Evolutionary conservation across 2,113 vertebrate genomes (phyloP).

Genomic region (Caranx ignobilis): DNA sequence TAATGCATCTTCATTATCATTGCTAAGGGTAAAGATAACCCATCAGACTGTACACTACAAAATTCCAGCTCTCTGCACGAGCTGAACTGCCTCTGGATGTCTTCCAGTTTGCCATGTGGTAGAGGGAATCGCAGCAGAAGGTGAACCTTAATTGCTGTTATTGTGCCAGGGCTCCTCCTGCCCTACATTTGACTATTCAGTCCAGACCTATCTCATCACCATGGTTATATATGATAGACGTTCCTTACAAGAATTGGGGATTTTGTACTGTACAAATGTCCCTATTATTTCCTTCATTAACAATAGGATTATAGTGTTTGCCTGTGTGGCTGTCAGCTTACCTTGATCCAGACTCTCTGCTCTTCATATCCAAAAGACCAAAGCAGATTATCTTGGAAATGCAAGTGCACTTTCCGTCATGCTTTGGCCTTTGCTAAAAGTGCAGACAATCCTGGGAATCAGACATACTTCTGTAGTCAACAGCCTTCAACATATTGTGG

Average conservation of each 20-base stretch:
- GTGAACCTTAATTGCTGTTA: conserved; percentile 70
- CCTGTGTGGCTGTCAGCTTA: background rate
- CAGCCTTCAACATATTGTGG: background rate
- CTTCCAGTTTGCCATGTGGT: conserved; percentile 63
- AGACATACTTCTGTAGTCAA: background rate
- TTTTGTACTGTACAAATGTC: conserved; percentile 12
- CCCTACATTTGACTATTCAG: conserved; percentile 59
- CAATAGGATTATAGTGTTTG: background rate
- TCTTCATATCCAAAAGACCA: background rate
- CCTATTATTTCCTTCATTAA: conserved; percentile 12
- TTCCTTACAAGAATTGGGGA: background rate
- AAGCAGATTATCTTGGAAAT: background rate
- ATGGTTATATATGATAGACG: background rate
- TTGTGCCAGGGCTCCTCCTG: conserved; percentile 58
- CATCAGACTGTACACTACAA: conserved; percentile 39
- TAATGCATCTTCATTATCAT: conserved; percentile 47
- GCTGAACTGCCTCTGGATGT: conserved; percentile 46
- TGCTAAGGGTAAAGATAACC: conserved; percentile 55
- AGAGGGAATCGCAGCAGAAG: conserved; percentile 62
- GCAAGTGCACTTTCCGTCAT: background rate
- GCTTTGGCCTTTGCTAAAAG: background rate
- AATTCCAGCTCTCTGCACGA: conserved; percentile 61
- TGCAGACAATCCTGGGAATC: background rate
- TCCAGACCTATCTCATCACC: conserved; percentile 40
- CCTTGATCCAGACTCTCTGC: background rate